Conservation (phyloP, 1,140 invertebrate genomes). For the Bombus fervidus region DNA sequence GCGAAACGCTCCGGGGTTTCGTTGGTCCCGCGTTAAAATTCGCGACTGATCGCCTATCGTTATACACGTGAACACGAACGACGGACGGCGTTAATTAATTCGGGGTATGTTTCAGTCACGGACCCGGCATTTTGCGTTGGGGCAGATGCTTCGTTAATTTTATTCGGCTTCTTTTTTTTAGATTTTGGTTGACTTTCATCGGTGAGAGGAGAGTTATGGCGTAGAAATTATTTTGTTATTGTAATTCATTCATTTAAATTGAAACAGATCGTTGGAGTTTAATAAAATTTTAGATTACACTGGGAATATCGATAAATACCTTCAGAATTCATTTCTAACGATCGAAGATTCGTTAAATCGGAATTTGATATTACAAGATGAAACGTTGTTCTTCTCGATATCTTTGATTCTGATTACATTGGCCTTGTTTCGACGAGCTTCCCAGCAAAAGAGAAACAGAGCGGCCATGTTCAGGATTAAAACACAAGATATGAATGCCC, state of each 20-base stretch:
- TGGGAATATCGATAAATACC: background rate
- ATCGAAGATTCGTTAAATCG: too few relatives aligned
- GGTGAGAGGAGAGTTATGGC: too few relatives aligned
- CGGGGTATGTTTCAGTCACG: constrained; percentile 11
- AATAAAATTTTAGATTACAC: background rate
- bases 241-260: background rate
- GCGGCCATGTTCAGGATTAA: constrained; percentile 33
- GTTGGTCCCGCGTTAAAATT: constrained; percentile 41
- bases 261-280: too few relatives aligned
- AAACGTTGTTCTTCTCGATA: background rate
- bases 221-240: background rate
- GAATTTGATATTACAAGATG: too few relatives aligned
- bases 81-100: constrained; percentile 44
- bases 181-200: background rate
- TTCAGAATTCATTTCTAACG: background rate
- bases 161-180: too few relatives aligned
- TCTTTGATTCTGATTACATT: background rate
- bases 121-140: background rate
- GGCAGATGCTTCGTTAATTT: background rate
- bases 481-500: constrained; percentile 45
- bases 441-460: constrained; percentile 8
- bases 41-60: constrained; percentile 50
- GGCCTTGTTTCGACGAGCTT: background rate
- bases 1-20: constrained; percentile 58
- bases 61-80: constrained; percentile 42